Evolutionary conservation across 2,797 vertebrate genomes (phyloP).

Genomic region (Gastrophryne carolinensis): DNA sequence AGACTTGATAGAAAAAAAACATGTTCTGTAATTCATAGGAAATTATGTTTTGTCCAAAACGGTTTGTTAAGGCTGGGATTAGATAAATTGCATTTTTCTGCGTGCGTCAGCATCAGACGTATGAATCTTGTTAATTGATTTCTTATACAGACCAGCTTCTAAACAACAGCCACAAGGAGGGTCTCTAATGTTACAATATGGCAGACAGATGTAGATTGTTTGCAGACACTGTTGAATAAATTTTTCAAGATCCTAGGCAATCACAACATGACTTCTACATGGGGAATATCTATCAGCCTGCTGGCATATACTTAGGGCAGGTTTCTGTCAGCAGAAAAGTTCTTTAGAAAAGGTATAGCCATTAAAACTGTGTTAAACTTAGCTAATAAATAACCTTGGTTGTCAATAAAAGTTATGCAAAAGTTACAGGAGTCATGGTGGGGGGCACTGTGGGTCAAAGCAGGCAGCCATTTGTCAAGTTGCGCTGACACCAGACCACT

Average conservation of each 20-base stretch:
- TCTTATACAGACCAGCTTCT: background rate
- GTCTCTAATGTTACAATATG: background rate
- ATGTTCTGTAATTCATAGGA: slow-evolving; percentile 11
- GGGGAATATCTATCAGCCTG: background rate
- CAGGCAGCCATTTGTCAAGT: too few species aligned
- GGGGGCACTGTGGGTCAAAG: too few species aligned
- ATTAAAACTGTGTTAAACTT: background rate
- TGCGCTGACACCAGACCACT: too few species aligned
- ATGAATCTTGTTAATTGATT: background rate
- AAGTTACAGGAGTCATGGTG: too few species aligned
- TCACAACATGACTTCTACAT: background rate
- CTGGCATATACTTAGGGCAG: background rate
- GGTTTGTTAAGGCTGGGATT: background rate
- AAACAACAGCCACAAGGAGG: background rate
- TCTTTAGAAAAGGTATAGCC: background rate
- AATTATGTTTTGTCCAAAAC: slow-evolving; percentile 18
- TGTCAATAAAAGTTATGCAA: too few species aligned
- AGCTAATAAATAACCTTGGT: background rate
- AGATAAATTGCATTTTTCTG: background rate
- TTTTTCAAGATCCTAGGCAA: background rate
- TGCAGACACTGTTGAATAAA: background rate
- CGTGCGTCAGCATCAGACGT: background rate
- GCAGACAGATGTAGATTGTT: slow-evolving; percentile 16
- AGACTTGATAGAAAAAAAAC: slow-evolving; percentile 10
- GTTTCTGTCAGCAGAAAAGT: background rate